phyloP scores from a whole-genome alignment of 35 echinoderm and acorn worm species.

The Anneissia japonica region DNA sequence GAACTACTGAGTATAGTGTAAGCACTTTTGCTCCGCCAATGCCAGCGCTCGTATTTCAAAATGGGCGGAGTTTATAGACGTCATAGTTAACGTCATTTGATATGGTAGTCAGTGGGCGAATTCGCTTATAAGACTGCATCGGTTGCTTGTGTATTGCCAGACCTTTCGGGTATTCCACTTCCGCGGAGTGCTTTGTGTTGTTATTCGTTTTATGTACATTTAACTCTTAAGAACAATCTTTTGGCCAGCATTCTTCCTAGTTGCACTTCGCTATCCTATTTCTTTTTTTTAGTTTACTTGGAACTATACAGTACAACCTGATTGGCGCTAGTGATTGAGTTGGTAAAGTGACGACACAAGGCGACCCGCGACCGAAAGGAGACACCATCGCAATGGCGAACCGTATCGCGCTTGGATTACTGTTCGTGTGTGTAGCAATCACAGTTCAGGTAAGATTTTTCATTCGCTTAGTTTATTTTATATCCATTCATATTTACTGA shows the following conservation, averaged over 20 bases:
- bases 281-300: background rate
- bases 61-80: background rate
- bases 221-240: background rate
- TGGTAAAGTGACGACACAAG: background rate
- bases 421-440: background rate
- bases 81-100: background rate
- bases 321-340: background rate
- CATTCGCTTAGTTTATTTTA: too few species aligned
- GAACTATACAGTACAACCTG: background rate
- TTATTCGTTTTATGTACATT: background rate
- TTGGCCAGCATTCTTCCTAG: background rate
- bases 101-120: background rate
- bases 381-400: slow-evolving; percentile 1
- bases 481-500: too few species aligned
- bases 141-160: background rate
- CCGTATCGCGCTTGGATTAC: background rate
- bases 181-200: background rate
- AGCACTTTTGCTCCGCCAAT: background rate
- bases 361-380: background rate
- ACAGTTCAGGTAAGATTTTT: background rate
- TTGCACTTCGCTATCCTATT: background rate
- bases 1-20: background rate
- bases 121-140: background rate
- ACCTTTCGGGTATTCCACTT: background rate
- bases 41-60: background rate